Evolutionary conservation across 2,888 invertebrate genomes (phyloP).

Genomic region (Trichogramma evanescens): DNA sequence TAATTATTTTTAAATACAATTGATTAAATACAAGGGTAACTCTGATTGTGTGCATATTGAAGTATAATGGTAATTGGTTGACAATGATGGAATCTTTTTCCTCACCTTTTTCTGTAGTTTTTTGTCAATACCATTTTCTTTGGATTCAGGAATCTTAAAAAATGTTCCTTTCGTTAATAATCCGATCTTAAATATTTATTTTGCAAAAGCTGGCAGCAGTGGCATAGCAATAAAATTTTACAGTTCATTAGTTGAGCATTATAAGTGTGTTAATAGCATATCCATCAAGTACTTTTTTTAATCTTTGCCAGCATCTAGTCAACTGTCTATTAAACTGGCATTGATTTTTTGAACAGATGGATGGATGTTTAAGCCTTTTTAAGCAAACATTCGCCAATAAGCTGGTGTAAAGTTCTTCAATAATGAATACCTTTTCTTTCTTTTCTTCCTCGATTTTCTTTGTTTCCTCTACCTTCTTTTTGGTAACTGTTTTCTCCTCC

Average conservation of each 20-base stretch:
- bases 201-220: not conserved
- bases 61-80: not conserved
- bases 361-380: not conserved
- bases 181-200: not conserved
- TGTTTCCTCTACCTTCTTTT: constrained; percentile 18
- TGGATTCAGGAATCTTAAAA: constrained; percentile 35
- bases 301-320: not conserved
- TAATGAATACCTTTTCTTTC: not conserved
- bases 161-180: not conserved
- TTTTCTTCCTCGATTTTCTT: constrained; percentile 18
- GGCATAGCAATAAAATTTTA: not conserved
- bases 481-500: not conserved
- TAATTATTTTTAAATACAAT: not conserved
- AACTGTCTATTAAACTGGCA: constrained; percentile 29
- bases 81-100: no score
- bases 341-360: constrained; percentile 36
- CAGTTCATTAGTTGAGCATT: constrained; percentile 1
- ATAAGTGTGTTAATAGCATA: not conserved
- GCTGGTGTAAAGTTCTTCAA: not conserved
- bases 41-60: not conserved
- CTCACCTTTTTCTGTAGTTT: constrained; percentile 39
- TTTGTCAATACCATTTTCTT: constrained; percentile 44
- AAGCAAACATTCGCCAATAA: constrained; percentile 12
- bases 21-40: not conserved
- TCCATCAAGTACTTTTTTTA: constrained; percentile 9